phyloP scores from a whole-genome alignment of 2,113 vertebrate species.

The Hoplias malabaricus region DNA sequence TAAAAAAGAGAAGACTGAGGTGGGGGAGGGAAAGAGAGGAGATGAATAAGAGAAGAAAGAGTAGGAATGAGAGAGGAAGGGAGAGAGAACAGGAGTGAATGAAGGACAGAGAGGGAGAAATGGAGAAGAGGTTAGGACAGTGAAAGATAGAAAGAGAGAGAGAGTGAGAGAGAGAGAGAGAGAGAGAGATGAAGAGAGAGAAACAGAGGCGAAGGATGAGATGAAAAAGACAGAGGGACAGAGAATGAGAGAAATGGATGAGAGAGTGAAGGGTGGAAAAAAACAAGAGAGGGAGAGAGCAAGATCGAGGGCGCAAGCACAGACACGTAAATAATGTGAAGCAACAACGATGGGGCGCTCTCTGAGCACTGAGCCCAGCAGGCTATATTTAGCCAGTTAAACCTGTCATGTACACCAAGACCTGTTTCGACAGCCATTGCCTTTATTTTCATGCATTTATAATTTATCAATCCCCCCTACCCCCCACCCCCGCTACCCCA shows the following conservation, averaged over 20 bases:
- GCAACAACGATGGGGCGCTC: slow-evolving; percentile 69
- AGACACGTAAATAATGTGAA: slow-evolving; percentile 80
- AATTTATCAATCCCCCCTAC: slow-evolving; percentile 59
- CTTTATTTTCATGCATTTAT: slow-evolving; percentile 52
- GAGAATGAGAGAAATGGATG: slow-evolving; percentile 30
- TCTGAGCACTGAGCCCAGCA: slow-evolving; percentile 75
- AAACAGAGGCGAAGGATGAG: slow-evolving; percentile 47
- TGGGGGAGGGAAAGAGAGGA: not conserved
- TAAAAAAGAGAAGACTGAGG: not conserved
- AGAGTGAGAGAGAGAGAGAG: slow-evolving; percentile 48
- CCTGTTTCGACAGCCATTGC: slow-evolving; percentile 70
- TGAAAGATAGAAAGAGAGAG: slow-evolving; percentile 60
- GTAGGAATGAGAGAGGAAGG: slow-evolving; percentile 40
- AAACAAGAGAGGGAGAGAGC: slow-evolving; percentile 19
- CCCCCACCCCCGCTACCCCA: not conserved
- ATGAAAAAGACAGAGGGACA: slow-evolving; percentile 17
- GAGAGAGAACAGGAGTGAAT: slow-evolving; percentile 40
- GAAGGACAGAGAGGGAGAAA: slow-evolving; percentile 12
- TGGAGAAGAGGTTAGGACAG: slow-evolving; percentile 46
- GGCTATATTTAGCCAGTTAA: slow-evolving; percentile 79
- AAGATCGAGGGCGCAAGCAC: slow-evolving; percentile 62
- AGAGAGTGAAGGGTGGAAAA: slow-evolving; percentile 28
- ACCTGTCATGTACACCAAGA: slow-evolving; percentile 71
- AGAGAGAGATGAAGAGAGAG: slow-evolving; percentile 3
- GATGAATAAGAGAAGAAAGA: slow-evolving; percentile 31